phyloP scores from a whole-genome alignment of 2,888 invertebrate species.

The Chrysina gloriosa region DNA sequence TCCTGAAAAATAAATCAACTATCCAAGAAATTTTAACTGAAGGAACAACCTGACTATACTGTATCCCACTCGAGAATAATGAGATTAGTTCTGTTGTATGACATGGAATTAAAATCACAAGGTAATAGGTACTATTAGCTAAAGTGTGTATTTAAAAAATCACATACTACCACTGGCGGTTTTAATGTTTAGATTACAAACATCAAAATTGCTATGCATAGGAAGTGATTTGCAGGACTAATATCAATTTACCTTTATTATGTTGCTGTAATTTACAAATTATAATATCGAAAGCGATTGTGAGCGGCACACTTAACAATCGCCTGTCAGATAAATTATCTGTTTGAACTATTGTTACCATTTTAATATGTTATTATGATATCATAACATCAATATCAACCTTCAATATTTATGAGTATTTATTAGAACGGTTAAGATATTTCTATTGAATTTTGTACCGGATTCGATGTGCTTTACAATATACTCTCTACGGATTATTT shows the following conservation, averaged over 20 bases:
- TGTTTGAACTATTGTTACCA: conserved; percentile 1
- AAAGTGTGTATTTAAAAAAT: too few relatives aligned
- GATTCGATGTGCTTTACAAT: not conserved
- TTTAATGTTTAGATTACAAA: too few relatives aligned
- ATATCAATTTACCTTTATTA: not conserved
- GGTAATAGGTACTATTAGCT: too few relatives aligned
- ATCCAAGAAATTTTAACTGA: too few relatives aligned
- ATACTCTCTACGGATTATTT: too few relatives aligned
- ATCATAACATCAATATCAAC: not conserved
- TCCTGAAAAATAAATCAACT: too few relatives aligned
- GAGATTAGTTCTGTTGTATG: too few relatives aligned
- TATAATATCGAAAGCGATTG: not conserved
- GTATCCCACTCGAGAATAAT: too few relatives aligned
- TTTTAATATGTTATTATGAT: conserved; percentile 1
- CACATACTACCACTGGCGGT: too few relatives aligned
- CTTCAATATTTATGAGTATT: not conserved
- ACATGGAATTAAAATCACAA: too few relatives aligned
- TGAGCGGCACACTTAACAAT: conserved; percentile 5
- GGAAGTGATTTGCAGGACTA: not conserved
- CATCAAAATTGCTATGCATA: not conserved
- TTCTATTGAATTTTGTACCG: not conserved
- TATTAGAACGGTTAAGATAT: not conserved
- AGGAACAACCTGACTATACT: too few relatives aligned
- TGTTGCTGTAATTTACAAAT: not conserved
- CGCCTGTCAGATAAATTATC: conserved; percentile 6